Percentiles rank a stretch among this genome's conserved stretches.
Conservation (phyloP, 2,797 vertebrate genomes). For the Emys orbicularis region DNA sequence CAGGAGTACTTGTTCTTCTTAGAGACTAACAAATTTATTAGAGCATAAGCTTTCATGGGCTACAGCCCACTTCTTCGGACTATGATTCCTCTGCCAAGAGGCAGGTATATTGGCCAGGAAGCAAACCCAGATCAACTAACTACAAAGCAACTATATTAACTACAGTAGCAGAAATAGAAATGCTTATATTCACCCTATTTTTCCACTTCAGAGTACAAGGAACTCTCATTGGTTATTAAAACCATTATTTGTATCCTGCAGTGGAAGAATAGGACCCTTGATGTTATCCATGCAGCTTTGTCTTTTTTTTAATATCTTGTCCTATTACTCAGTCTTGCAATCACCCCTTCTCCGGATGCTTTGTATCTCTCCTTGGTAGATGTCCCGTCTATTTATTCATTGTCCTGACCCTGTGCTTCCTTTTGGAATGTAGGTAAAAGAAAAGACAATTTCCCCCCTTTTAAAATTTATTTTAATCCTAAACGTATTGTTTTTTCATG, state of each 20-base stretch:
- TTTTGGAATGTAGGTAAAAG: neutral
- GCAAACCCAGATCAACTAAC: neutral
- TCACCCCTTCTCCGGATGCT: neutral
- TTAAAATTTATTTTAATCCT: neutral
- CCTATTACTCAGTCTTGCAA: accelerated
- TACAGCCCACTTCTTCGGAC: neutral
- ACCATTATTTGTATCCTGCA: neutral
- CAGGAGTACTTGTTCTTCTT: no score
- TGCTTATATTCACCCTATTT: neutral
- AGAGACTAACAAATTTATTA: no score
- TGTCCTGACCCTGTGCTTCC: neutral
- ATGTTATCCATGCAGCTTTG: neutral
- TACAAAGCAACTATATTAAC: neutral
- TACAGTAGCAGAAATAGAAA: neutral
- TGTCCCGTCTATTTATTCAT: neutral
- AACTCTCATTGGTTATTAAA: neutral
- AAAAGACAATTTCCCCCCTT: neutral
- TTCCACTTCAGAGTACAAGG: neutral
- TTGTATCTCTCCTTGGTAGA: neutral
- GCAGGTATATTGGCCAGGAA: neutral
- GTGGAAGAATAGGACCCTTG: neutral
- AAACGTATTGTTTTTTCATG: neutral
- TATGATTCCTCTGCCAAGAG: accelerated
- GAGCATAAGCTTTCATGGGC: no score
- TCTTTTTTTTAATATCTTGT: neutral